phyloP scores from a whole-genome alignment of 2,797 vertebrate genomes.

The Megalops cyprinoides region DNA sequence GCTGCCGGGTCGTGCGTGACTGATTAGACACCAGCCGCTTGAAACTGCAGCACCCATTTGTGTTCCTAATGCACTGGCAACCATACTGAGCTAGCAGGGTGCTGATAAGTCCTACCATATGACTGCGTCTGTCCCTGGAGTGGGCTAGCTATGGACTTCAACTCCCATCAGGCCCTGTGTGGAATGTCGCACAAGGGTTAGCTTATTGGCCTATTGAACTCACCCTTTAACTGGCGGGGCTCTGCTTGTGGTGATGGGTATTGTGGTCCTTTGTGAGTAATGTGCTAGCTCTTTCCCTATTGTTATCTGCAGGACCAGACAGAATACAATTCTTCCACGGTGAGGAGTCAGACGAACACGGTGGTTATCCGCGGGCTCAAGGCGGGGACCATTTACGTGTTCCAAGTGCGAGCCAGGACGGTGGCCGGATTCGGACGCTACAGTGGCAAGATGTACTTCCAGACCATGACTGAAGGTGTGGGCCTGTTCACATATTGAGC shows the following conservation, averaged over 20 bases:
- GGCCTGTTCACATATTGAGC: not conserved
- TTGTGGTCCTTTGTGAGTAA: no score
- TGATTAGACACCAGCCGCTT: constrained; percentile 1
- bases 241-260: no score
- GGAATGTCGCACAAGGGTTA: no score
- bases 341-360: constrained; percentile 91
- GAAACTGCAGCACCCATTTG: not conserved
- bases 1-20: not conserved
- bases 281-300: not conserved
- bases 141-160: constrained; percentile 1
- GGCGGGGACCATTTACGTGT: constrained; percentile 91
- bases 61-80: not conserved
- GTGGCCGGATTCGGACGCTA: constrained; percentile 94
- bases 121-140: constrained; percentile 17
- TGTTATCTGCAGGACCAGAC: constrained; percentile 78
- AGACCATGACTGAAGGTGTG: constrained; percentile 96
- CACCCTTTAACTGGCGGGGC: constrained; percentile 35
- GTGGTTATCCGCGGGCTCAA: constrained; percentile 83
- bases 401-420: constrained; percentile 93
- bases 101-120: constrained; percentile 1
- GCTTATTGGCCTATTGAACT: constrained; percentile 39
- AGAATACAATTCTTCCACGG: constrained; percentile 86
- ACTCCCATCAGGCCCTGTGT: constrained; percentile 26
- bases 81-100: not conserved
- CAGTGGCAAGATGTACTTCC: constrained; percentile 98